These are phyloP conservation scores for Zaprionus obscuricornis DNA, from an alignment of 2,888 invertebrate species.

Conservation along the genomic window DNA sequence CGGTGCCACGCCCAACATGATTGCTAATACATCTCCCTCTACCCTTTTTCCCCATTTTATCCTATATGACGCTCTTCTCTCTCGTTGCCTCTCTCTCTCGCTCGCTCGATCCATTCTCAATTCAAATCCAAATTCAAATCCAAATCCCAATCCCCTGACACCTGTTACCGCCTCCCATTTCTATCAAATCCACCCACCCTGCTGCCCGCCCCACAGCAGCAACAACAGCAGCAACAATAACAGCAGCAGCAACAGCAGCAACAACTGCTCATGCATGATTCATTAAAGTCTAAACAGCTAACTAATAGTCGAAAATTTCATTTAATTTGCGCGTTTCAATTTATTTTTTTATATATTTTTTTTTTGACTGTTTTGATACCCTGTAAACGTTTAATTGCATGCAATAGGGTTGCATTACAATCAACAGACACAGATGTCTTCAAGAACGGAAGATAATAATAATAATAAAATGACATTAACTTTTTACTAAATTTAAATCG, in stretches of 20 bases:
- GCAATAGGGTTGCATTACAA: too few relatives aligned
- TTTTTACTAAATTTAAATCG: too few relatives aligned
- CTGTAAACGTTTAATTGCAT: too few relatives aligned
- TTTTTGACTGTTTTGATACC: constrained; percentile 38
- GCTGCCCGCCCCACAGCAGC: not conserved
- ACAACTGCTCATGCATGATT: constrained; percentile 45
- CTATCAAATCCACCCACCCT: not conserved
- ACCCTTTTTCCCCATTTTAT: not conserved
- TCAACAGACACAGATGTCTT: too few relatives aligned
- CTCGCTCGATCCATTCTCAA: constrained; percentile 11
- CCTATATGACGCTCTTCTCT: too few relatives aligned
- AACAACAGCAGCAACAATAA: too few relatives aligned
- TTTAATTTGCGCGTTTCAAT: constrained; percentile 58
- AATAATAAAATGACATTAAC: too few relatives aligned
- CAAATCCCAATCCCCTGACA: too few relatives aligned
- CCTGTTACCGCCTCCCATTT: too few relatives aligned
- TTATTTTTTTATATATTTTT: constrained; percentile 27
- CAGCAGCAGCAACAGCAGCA: too few relatives aligned
- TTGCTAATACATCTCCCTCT: constrained; percentile 32
- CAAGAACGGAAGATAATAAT: too few relatives aligned
- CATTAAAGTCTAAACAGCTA: constrained; percentile 72
- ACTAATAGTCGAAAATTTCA: constrained; percentile 67
- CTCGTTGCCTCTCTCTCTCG: constrained; percentile 21
- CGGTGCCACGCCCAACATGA: constrained; percentile 37
- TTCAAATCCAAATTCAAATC: constrained; percentile 1